Conservation (phyloP, 1,140 invertebrate genomes). For the Saccostrea cuccullata region DNA sequence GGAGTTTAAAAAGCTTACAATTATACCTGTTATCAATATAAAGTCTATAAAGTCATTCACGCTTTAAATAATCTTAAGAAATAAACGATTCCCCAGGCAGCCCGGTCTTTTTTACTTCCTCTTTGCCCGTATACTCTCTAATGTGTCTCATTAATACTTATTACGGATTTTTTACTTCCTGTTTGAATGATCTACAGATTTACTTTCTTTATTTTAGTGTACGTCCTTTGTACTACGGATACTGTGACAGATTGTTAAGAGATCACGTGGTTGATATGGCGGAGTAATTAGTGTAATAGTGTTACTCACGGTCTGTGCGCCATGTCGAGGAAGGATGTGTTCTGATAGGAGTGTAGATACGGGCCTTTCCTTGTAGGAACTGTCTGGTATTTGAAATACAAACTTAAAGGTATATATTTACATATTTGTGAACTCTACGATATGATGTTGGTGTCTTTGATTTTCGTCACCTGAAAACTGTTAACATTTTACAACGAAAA, state of each 20-base stretch:
- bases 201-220: neutral
- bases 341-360: neutral
- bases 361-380: neutral
- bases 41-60: too few relatives aligned
- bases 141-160: neutral
- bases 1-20: too few relatives aligned
- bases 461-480: neutral
- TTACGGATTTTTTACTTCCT: neutral
- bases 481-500: neutral
- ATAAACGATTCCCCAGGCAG: too few relatives aligned
- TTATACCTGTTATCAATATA: too few relatives aligned
- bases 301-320: neutral
- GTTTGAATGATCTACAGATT: neutral
- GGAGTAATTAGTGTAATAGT: neutral
- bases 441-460: neutral
- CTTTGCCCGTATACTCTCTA: neutral
- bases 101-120: neutral
- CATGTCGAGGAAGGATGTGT: neutral
- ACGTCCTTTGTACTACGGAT: neutral
- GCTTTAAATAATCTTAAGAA: too few relatives aligned
- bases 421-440: neutral
- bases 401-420: neutral
- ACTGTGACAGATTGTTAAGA: neutral
- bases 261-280: neutral
- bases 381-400: neutral